Percentiles rank a stretch among this genome's conserved stretches.
phyloP scores from a whole-genome alignment of 2,113 vertebrate species.

The Dendrocopos noguchii region DNA sequence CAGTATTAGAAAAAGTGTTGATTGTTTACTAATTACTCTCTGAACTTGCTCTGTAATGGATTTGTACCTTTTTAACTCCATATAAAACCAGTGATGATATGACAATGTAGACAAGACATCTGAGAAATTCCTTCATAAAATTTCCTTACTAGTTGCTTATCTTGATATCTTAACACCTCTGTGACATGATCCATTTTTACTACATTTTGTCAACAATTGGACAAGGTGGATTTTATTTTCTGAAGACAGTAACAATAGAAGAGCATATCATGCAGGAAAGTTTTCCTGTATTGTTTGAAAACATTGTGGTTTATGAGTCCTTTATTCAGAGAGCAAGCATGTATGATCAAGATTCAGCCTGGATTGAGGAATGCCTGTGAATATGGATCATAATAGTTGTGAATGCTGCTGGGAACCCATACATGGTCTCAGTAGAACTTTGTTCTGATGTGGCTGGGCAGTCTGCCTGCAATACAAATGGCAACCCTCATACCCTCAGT shows the following conservation, averaged over 20 bases:
- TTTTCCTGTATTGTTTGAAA: neutral
- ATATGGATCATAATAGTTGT: neutral
- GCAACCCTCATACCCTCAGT: neutral
- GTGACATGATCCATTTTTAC: neutral
- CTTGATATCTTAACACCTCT: neutral
- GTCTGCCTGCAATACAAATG: neutral
- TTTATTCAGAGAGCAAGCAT: neutral
- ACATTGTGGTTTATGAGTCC: neutral
- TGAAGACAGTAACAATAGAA: neutral
- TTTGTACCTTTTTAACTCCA: constrained; percentile 46
- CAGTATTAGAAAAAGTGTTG: constrained; percentile 76
- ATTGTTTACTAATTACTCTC: constrained; percentile 79
- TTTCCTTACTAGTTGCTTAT: neutral
- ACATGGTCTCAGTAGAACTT: neutral
- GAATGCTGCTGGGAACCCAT: neutral
- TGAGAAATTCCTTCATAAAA: constrained; percentile 15
- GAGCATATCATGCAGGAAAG: neutral
- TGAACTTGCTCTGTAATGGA: constrained; percentile 70
- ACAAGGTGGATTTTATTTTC: neutral
- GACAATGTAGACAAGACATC: neutral
- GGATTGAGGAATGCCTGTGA: neutral
- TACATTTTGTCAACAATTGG: neutral
- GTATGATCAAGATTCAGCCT: neutral
- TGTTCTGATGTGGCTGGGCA: neutral
- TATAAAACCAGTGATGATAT: constrained; percentile 51